Percentiles rank a stretch among this genome's conserved stretches.
These are phyloP conservation scores for Peromyscus maniculatus DNA, from an alignment of 2,113 vertebrate species.

Conservation along the genomic window DNA sequence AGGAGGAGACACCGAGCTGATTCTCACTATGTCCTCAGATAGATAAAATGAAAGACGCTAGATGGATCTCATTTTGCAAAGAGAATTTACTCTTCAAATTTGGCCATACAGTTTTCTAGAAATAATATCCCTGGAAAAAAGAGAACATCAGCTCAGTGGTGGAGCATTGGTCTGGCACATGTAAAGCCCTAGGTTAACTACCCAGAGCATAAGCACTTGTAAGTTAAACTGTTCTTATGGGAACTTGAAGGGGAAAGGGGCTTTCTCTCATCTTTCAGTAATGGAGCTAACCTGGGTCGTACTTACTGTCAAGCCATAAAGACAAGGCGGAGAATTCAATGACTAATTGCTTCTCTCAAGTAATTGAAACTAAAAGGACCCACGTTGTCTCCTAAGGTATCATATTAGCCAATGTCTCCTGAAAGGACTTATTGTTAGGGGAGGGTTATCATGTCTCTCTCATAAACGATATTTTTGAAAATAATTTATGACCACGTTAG, in stretches of 20 bases:
- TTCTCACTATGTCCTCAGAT: not conserved
- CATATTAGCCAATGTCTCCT: conserved; percentile 51
- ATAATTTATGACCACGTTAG: conserved; percentile 9
- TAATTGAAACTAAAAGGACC: conserved; percentile 35
- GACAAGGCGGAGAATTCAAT: not conserved
- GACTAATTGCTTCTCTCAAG: not conserved
- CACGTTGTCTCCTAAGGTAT: conserved; percentile 37
- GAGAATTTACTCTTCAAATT: conserved; percentile 56
- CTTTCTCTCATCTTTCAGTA: conserved; percentile 29
- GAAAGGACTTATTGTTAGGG: conserved; percentile 32
- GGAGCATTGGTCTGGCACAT: not conserved
- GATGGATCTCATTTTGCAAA: conserved; percentile 18
- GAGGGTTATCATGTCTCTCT: conserved; percentile 27
- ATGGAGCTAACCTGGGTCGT: not conserved
- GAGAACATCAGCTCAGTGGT: not conserved
- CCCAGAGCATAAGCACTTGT: not conserved
- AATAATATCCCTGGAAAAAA: not conserved
- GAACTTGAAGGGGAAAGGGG: conserved; percentile 3
- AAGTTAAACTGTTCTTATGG: conserved; percentile 6
- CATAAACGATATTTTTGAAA: conserved; percentile 41
- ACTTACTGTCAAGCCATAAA: not conserved
- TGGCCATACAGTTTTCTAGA: conserved; percentile 11
- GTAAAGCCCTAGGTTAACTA: not conserved
- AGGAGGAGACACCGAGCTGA: not conserved
- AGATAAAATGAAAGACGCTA: not conserved